A percentile compares a stretch with the other conserved stretches of the same genome.
These are phyloP conservation scores for Portunus trituberculatus DNA, from an alignment of 1,140 invertebrate species.

Conservation along the genomic window DNA sequence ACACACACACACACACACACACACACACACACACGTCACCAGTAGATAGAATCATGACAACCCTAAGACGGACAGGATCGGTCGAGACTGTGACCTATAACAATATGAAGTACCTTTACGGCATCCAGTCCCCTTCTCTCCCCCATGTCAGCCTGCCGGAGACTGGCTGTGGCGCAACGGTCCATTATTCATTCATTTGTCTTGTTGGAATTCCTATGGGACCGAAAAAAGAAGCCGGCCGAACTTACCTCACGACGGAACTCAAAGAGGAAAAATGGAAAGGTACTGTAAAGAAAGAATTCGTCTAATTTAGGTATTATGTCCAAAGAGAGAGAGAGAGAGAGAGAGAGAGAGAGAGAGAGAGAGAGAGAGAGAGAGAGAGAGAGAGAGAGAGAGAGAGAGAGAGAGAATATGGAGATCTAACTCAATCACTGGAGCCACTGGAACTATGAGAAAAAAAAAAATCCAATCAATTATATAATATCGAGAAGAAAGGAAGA, in stretches of 20 bases:
- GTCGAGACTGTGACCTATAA: too few relatives aligned
- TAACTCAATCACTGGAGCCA: background rate
- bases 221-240: background rate
- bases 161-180: background rate
- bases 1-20: background rate
- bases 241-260: background rate
- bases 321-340: background rate
- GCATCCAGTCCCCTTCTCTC: background rate
- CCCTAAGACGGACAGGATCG: too few relatives aligned
- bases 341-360: too few relatives aligned
- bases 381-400: slow-evolving; percentile 20
- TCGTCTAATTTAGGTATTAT: too few relatives aligned
- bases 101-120: background rate
- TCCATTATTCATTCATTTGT: background rate
- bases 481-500: too few relatives aligned
- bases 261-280: background rate
- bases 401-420: background rate
- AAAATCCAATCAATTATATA: too few relatives aligned
- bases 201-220: background rate
- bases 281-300: background rate
- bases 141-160: background rate
- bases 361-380: background rate
- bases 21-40: background rate
- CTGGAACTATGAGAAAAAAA: background rate
- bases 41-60: background rate